These are phyloP conservation scores for Cosmorhoe ocellata DNA, from an alignment of 2,888 invertebrate species.

Conservation along the genomic window DNA sequence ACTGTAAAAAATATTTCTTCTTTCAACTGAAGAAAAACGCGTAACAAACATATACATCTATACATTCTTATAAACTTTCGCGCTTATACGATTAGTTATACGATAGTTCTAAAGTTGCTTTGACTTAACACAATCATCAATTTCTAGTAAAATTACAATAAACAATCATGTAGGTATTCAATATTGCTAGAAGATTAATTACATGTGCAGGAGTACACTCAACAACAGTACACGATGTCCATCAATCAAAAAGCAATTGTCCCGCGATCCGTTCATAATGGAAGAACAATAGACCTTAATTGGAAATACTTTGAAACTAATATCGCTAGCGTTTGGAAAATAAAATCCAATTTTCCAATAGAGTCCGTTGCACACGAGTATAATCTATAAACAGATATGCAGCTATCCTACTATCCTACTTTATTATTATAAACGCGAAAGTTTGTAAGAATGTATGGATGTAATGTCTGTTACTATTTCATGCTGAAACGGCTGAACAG, in stretches of 20 bases:
- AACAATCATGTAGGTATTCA: too few relatives aligned
- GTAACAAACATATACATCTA: too few relatives aligned
- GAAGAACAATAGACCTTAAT: conserved; percentile 30
- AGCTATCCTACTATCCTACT: not conserved
- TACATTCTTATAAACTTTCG: too few relatives aligned
- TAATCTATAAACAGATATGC: not conserved
- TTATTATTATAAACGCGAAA: not conserved
- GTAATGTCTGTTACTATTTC: too few relatives aligned
- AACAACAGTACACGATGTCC: conserved; percentile 1
- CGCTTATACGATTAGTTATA: too few relatives aligned
- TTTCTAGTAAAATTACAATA: too few relatives aligned
- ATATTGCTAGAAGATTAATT: not conserved
- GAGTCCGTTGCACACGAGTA: conserved; percentile 7
- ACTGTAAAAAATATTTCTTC: too few relatives aligned
- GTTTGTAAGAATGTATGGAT: too few relatives aligned
- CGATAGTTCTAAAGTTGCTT: too few relatives aligned
- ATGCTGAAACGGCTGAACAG: too few relatives aligned
- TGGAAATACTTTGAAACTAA: conserved; percentile 33
- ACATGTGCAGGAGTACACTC: not conserved
- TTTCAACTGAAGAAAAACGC: too few relatives aligned
- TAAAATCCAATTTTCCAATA: conserved; percentile 28
- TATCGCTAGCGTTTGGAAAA: conserved; percentile 27
- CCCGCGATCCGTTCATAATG: conserved; percentile 12
- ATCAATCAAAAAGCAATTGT: conserved; percentile 21
- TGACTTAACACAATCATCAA: too few relatives aligned